phyloP scores from a whole-genome alignment of 2,113 vertebrate genomes.

The pig (Sus scrofa) region DNA sequence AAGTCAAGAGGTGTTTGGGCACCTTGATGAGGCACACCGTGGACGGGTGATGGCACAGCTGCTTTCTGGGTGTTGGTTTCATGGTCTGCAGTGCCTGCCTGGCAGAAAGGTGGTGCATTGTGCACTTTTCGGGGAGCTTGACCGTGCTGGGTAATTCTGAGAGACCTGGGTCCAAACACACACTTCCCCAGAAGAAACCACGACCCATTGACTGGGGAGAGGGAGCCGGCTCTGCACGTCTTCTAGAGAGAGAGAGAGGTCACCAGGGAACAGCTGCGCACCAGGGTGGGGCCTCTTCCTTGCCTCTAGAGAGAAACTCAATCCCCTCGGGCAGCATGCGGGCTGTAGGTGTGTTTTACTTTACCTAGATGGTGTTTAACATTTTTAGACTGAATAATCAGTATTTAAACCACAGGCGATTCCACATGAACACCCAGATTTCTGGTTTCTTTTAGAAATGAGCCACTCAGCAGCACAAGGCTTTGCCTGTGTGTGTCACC shows the following conservation, averaged over 20 bases:
- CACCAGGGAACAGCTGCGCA: background rate
- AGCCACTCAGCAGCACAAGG: background rate
- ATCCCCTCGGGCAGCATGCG: fast-evolving
- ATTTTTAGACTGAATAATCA: background rate
- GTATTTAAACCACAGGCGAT: background rate
- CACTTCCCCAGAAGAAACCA: too few species aligned
- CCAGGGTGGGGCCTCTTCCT: background rate
- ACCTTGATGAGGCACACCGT: background rate
- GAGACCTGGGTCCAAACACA: background rate
- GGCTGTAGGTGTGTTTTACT: fast-evolving
- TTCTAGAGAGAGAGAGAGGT: background rate
- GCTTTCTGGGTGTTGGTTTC: fast-evolving
- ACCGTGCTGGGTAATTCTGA: fast-evolving
- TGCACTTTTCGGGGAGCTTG: background rate
- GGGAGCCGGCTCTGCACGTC: background rate
- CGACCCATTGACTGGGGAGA: background rate
- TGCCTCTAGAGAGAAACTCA: background rate
- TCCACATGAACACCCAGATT: background rate
- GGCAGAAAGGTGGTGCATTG: fast-evolving
- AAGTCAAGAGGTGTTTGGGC: background rate
- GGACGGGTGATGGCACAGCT: fast-evolving
- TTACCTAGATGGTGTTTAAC: background rate
- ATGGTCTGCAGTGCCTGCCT: fast-evolving
- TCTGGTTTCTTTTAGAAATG: background rate
- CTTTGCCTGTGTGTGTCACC: background rate